These are phyloP conservation scores for Conus canariensis DNA, from an alignment of 2,888 invertebrate species.

Conservation along the genomic window DNA sequence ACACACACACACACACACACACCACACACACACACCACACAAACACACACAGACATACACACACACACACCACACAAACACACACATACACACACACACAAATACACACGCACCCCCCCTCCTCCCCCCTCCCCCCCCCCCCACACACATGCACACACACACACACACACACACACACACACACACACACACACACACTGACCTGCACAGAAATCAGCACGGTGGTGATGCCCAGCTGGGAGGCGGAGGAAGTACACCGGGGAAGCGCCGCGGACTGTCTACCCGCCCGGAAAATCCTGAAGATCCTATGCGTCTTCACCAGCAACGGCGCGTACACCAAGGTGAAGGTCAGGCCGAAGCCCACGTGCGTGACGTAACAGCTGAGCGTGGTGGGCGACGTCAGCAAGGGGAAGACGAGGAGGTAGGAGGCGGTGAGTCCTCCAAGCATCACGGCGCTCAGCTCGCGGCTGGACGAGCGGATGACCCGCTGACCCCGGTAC, in stretches of 20 bases:
- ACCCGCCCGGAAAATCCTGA: slow-evolving; percentile 70
- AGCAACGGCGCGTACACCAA: slow-evolving; percentile 71
- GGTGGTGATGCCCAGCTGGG: slow-evolving; percentile 66
- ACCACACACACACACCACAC: too few relatives aligned
- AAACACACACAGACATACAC: background rate
- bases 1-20: too few relatives aligned
- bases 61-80: background rate
- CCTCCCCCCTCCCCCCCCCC: background rate
- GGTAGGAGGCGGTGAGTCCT: slow-evolving; percentile 67
- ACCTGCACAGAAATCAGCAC: slow-evolving; percentile 67
- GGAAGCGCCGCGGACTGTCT: slow-evolving; percentile 64
- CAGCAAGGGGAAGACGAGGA: slow-evolving; percentile 66
- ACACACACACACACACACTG: background rate
- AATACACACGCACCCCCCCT: background rate
- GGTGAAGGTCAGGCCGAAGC: slow-evolving; percentile 73
- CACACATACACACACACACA: background rate
- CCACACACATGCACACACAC: background rate
- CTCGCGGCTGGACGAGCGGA: slow-evolving; percentile 73
- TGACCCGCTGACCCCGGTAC: slow-evolving; percentile 67
- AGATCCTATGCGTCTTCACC: slow-evolving; percentile 73
- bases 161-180: background rate
- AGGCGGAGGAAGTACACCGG: slow-evolving; percentile 65
- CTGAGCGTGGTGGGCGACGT: slow-evolving; percentile 60
- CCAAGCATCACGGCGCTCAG: slow-evolving; percentile 69
- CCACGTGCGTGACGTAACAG: slow-evolving; percentile 69